These are phyloP conservation scores for Anolis apletophallus DNA, from an alignment of 2,797 vertebrate genomes.

Conservation along the genomic window DNA sequence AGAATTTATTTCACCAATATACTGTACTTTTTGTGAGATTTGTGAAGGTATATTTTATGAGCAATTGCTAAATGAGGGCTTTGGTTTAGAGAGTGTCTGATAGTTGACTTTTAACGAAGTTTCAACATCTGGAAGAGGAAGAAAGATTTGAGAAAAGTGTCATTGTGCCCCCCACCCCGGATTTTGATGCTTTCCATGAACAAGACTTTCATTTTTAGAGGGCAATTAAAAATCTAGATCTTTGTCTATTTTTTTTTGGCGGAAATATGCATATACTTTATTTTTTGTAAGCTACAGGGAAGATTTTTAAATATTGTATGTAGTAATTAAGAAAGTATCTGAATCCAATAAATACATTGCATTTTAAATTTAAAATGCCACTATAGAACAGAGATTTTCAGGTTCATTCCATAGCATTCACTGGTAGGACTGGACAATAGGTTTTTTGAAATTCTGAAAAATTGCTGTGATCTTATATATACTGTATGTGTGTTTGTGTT, in stretches of 20 bases:
- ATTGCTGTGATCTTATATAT: not conserved
- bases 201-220: not conserved
- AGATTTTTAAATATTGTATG: not conserved
- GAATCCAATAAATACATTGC: not conserved
- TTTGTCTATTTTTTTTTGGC: not conserved
- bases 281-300: not conserved
- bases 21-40: not conserved
- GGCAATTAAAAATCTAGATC: not conserved
- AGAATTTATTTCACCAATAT: not conserved
- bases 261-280: not conserved
- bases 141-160: no score
- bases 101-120: not conserved
- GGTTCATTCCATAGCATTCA: not conserved
- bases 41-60: not conserved
- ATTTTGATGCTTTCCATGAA: not conserved
- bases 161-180: no score
- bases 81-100: not conserved
- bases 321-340: not conserved
- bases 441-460: not conserved
- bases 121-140: no score
- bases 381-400: not conserved
- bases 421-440: not conserved
- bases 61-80: not conserved
- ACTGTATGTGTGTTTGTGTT: no score
- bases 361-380: not conserved